A percentile compares a stretch with the other conserved stretches of the same genome.
Evolutionary conservation across 2,888 invertebrate genomes (phyloP).

Genomic region (Notocelia uddmanniana): DNA sequence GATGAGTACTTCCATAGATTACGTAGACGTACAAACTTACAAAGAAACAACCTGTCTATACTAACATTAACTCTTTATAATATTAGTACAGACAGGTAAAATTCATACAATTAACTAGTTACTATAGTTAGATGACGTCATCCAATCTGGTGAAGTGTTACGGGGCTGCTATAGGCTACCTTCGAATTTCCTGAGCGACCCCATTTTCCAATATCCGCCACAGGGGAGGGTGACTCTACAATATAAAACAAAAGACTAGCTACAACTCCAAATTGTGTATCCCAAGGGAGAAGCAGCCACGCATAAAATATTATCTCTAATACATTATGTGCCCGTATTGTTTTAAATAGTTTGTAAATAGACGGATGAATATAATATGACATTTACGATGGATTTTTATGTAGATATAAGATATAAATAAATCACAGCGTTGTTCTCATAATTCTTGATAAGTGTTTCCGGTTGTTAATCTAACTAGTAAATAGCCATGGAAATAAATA

Average conservation of each 20-base stretch:
- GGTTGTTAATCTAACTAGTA: neutral
- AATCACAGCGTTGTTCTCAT: neutral
- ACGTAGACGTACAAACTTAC: too few species aligned
- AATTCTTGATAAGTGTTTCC: slow-evolving; percentile 2
- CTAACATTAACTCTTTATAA: neutral
- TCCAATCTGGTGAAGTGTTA: slow-evolving; percentile 73
- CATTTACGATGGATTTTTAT: too few species aligned
- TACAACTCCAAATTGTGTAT: neutral
- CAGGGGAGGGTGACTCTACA: slow-evolving; percentile 14
- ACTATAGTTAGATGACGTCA: slow-evolving; percentile 54
- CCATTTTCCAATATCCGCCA: slow-evolving; percentile 83
- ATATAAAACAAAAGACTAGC: slow-evolving; percentile 39
- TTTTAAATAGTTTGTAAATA: too few species aligned
- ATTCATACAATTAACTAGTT: slow-evolving; percentile 42
- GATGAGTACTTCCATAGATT: too few species aligned
- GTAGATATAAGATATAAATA: too few species aligned
- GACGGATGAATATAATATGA: neutral
- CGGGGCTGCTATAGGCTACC: slow-evolving; percentile 65
- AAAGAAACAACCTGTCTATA: too few species aligned
- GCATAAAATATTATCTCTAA: too few species aligned
- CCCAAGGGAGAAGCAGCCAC: neutral
- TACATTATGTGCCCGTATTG: too few species aligned
- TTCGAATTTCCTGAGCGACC: slow-evolving; percentile 78
- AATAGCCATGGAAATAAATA: neutral
- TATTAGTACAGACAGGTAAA: neutral